Evolutionary conservation across 2,888 invertebrate genomes (phyloP).

Genomic region (Coelogynopora nodosa): DNA sequence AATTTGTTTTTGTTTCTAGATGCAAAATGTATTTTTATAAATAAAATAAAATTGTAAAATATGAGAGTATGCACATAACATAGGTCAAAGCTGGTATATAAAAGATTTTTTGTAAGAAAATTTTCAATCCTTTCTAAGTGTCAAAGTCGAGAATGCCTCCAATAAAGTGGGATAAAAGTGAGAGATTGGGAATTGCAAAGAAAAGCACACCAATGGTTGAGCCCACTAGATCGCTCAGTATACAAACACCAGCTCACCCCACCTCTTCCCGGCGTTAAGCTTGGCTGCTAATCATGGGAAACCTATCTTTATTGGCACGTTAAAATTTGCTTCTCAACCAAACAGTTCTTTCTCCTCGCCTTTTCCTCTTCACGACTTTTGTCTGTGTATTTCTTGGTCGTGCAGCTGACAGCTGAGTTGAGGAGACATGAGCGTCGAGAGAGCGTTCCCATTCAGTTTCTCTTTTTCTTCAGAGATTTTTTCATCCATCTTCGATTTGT

Average conservation of each 20-base stretch:
- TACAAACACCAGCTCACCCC: not conserved
- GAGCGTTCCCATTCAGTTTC: not conserved
- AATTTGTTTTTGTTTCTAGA: too few relatives aligned
- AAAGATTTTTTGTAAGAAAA: too few relatives aligned
- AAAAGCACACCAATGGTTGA: not conserved
- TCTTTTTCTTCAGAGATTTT: not conserved
- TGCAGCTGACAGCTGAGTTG: not conserved
- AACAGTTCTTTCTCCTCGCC: too few relatives aligned
- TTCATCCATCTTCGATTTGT: not conserved
- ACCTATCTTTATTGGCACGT: not conserved
- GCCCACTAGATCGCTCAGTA: not conserved
- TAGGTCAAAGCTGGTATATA: too few relatives aligned
- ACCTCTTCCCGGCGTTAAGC: not conserved
- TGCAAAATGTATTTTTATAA: too few relatives aligned
- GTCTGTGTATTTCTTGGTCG: not conserved
- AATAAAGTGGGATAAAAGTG: not conserved
- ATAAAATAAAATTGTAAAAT: too few relatives aligned
- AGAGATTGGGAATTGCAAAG: not conserved
- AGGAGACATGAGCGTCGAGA: not conserved
- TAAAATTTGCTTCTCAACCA: not conserved
- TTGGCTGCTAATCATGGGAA: not conserved
- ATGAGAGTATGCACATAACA: too few relatives aligned
- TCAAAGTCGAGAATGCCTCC: too few relatives aligned
- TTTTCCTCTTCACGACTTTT: not conserved
- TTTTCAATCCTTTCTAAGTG: too few relatives aligned